Base-by-base conservation (phyloP, 2,797 vertebrate species). In the Typhlichthys subterraneus region DNA sequence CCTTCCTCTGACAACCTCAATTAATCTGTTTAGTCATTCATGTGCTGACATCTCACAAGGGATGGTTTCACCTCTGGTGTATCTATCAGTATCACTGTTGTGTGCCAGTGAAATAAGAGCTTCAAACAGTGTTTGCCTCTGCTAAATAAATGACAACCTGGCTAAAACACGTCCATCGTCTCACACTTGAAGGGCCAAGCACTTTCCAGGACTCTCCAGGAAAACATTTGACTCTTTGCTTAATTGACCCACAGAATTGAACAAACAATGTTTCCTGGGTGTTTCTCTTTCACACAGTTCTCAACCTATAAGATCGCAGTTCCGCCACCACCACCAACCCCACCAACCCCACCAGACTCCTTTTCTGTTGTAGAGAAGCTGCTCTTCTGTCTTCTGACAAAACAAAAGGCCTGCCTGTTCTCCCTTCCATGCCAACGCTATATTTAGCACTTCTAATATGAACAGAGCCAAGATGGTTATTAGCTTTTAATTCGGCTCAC, bases 11-110 rank as follows among this genome's bases (percentile, higher is more conserved):
- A 59, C 67, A 51, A 62, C 50, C 66, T 75, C 71, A 45, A 81
- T 78, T 76, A 82, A 79, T 74, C 71, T 77, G 63, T 67, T 63
- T 62, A 71, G 65, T 60, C 58, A 73, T 80, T 83, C 70, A 77
- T 76, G 61, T 52, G 61, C 49, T 75, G 79, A 82, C 62, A 84
- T 87, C 86, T 88, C 73, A 76, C 80, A 80, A 89, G 76, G 68
- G 66, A 80, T 66, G 59, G 68, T 66, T 69, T 72, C 62, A 63
- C 65, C 80, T 64, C 50, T 45, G 31, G 68, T 29, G 65, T n/a
- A 75, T 77, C 61, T 61, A 78, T 84, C 81, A 71, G 59, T 61
- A 78, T 84, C 81, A 71, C 19, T 54, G 55, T 64, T 79, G 61
- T 17, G 23, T 59, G 5, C 69, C 55, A 29, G 59, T 52, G 71